Evolutionary conservation across 2,113 vertebrate species (phyloP), one percentile per base, ranked within the genome.

Genomic region (Carettochelys insculpta): DNA sequence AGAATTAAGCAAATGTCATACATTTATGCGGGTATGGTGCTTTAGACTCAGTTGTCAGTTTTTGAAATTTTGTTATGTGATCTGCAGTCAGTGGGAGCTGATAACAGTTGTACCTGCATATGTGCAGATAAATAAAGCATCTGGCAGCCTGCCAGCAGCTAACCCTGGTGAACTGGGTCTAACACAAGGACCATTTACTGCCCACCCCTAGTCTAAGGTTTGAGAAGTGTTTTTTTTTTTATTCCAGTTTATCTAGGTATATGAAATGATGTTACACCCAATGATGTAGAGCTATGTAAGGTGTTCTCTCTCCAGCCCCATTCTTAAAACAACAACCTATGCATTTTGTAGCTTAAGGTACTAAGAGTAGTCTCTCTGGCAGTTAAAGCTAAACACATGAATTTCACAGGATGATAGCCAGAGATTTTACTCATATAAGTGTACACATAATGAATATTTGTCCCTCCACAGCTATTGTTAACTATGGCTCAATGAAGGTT

Each of bases 401-500:
- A 0, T 34, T 90, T 51, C 86, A 71, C 43, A 56, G 90, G 92
- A 22, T 76, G 3, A 77, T 82, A 93, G 93, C 95, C 94, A 96
- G 87, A 82, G 56, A 88, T 20, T 51, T 95, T 90, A 92, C 80
- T 95, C 95, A 86, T 6, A 24, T 24, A 43, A 80, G 53, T 0
- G 0, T 41, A 83, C 29, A 45, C 80, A 78, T 89, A 68, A 8
- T 11, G 3, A 87, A 73, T 92, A 96, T 95, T 93, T 93, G 80
- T 89, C 84, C 83, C 86, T 79, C 77, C 58, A 14, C 27, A 14
- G 8, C 79, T 95, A 90, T 90, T 91, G 86, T 76, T 90, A 82
- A 87, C 77, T 94, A 51, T 0, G 5, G 79, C 76, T 96, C 92
- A 92, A 65, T 92, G 92, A 94, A 95, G 92, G 90, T 96, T 95